These are phyloP conservation scores for Psettodes erumei DNA, from an alignment of 2,113 vertebrate genomes.

Conservation along the genomic window DNA sequence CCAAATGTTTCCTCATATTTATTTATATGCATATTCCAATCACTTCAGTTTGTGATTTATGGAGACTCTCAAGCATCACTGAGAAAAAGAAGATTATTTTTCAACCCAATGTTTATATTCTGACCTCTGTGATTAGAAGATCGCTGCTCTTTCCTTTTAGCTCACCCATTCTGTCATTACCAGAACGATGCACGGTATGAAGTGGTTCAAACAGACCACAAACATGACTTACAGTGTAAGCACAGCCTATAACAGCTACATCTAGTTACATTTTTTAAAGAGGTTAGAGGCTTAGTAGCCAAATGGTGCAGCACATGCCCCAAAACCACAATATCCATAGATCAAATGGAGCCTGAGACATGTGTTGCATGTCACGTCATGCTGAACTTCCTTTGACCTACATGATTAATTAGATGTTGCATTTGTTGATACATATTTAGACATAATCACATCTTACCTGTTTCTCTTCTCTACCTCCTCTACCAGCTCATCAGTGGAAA, in stretches of 20 bases:
- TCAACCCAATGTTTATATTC: background rate
- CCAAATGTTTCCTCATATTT: background rate
- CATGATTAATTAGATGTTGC: background rate
- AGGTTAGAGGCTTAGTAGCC: background rate
- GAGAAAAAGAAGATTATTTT: background rate
- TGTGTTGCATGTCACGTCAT: too few species aligned
- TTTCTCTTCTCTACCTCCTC: slow-evolving; percentile 96
- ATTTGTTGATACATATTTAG: background rate
- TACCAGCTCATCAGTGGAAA: slow-evolving; percentile 94
- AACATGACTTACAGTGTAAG: background rate
- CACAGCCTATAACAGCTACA: background rate
- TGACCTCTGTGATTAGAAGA: too few species aligned
- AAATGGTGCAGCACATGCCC: background rate
- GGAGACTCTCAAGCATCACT: background rate
- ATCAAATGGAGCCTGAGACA: too few species aligned
- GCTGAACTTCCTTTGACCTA: too few species aligned
- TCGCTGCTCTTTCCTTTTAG: background rate
- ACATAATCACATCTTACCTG: too few species aligned
- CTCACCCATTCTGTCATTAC: background rate
- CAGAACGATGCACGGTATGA: too few species aligned
- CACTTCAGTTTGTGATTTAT: slow-evolving; percentile 6
- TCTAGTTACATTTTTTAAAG: background rate
- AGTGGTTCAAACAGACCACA: background rate
- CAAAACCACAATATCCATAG: background rate
- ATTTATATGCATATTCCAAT: background rate